These are phyloP conservation scores for Lutraria rhynchaena DNA, from an alignment of 1,140 invertebrate species.

Conservation along the genomic window DNA sequence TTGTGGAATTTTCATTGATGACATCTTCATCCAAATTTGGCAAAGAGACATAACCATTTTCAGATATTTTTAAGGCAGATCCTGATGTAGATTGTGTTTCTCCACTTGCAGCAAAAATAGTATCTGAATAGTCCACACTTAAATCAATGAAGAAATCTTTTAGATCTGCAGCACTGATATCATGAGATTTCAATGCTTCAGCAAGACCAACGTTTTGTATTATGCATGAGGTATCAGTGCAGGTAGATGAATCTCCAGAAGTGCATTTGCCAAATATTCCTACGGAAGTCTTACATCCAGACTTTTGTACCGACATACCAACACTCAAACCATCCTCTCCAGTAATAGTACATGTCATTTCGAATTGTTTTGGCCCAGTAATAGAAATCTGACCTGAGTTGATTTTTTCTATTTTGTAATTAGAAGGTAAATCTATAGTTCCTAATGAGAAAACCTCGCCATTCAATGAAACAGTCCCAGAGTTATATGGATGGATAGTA, in stretches of 20 bases:
- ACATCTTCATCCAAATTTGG: constrained; percentile 29
- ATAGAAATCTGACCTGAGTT: background rate
- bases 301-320: constrained; percentile 10
- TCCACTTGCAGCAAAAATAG: constrained; percentile 2
- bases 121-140: constrained; percentile 7
- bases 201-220: constrained; percentile 13
- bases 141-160: constrained; percentile 4
- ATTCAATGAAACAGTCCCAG: constrained; percentile 38
- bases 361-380: constrained; percentile 42
- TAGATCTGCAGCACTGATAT: constrained; percentile 13
- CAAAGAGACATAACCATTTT: constrained; percentile 1
- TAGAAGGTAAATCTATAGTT: background rate
- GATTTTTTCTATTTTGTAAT: constrained; percentile 12
- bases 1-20: background rate
- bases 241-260: background rate
- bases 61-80: constrained; percentile 4
- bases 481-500: constrained; percentile 34
- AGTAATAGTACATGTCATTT: background rate
- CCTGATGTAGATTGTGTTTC: constrained; percentile 33
- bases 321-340: constrained; percentile 20
- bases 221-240: constrained; percentile 16
- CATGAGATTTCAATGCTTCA: constrained; percentile 16
- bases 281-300: constrained; percentile 1
- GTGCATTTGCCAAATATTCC: constrained; percentile 46
- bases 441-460: constrained; percentile 6